Conservation (phyloP, 1,140 invertebrate species). For the Harlomillsia oculata region DNA sequence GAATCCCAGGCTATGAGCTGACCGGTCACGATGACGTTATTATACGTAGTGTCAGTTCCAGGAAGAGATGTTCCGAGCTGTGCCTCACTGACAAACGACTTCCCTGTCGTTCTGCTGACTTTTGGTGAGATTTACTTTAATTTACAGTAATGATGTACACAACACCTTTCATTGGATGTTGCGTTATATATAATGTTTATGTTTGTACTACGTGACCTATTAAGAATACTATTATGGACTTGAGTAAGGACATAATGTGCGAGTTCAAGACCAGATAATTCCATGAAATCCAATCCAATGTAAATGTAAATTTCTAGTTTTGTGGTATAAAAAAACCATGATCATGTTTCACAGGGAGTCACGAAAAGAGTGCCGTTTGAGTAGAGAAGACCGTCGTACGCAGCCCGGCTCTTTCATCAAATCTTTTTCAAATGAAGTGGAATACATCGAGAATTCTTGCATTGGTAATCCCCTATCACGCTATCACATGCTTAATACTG, state of each 20-base stretch:
- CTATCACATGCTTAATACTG: background rate
- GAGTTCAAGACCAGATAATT: too few species aligned
- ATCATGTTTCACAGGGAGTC: too few species aligned
- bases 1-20: slow-evolving; percentile 42
- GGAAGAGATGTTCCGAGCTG: slow-evolving; percentile 40
- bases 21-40: slow-evolving; percentile 40
- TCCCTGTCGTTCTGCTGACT: slow-evolving; percentile 39
- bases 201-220: too few species aligned
- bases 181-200: too few species aligned
- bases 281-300: too few species aligned
- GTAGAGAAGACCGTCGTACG: slow-evolving; percentile 41
- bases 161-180: too few species aligned
- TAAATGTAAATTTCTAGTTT: too few species aligned
- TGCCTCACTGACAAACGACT: slow-evolving; percentile 39
- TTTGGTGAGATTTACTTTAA: slow-evolving; percentile 28
- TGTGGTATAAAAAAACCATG: too few species aligned
- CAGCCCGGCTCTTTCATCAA: slow-evolving; percentile 39
- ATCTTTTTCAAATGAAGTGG: slow-evolving; percentile 38
- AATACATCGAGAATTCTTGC: slow-evolving; percentile 47
- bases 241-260: too few species aligned
- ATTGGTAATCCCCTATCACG: slow-evolving; percentile 13
- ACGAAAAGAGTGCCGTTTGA: slow-evolving; percentile 40
- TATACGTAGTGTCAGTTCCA: slow-evolving; percentile 37
- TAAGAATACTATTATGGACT: too few species aligned
- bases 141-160: too few species aligned